Evolutionary conservation across 1,140 invertebrate genomes (phyloP), one percentile per base, ranked within the genome.

Genomic region (Lordiphosa mommai): DNA sequence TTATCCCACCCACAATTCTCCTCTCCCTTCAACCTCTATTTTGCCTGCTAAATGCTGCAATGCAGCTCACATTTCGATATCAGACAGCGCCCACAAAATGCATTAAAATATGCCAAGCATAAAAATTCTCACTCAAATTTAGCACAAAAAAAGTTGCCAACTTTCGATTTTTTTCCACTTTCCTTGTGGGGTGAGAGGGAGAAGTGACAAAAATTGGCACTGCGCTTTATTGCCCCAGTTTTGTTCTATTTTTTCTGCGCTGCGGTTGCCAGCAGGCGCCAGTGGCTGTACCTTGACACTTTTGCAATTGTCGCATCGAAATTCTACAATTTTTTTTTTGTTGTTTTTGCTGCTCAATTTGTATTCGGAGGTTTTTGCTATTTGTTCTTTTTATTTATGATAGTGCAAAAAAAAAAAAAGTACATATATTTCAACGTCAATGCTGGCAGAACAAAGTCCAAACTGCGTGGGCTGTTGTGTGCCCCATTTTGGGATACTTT

Each of bases 271-370:
- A 20, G 33, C 46, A 49, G 29, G 30, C 30, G 30, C 44, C 44
- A 47, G 14, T 49, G 36, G 32, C 32, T 33, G 46, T 17, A 49
- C 46, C 46, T 49, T 49, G 46, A 49, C 46, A 49, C 46, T 49
- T 49, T 13, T 49, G 46, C 29, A 49, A 49, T 49, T 49, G 46
- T 49, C 46, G 32, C 46, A 33, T 36, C 29, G 29, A 33, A 49
- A 49, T 20, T 49, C 9, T 49, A 12, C 14, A 30, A 2, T 16
- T 46, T 46, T 44, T 46, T 46, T 47, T 30, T 10, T 4, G 9
- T 10, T 29, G 9, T 27, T 17, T 10, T 49, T 34, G 16, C 29
- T 47, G 46, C 33, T 34, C 46, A 49, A 49, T 49, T 49, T 49
- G 46, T 49, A 49, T 32, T 12, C 17, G 32, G n/a, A 30, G 20